These are phyloP conservation scores for Chaenodraco wilsoni DNA, from an alignment of 2,797 vertebrate species.

Conservation along the genomic window DNA sequence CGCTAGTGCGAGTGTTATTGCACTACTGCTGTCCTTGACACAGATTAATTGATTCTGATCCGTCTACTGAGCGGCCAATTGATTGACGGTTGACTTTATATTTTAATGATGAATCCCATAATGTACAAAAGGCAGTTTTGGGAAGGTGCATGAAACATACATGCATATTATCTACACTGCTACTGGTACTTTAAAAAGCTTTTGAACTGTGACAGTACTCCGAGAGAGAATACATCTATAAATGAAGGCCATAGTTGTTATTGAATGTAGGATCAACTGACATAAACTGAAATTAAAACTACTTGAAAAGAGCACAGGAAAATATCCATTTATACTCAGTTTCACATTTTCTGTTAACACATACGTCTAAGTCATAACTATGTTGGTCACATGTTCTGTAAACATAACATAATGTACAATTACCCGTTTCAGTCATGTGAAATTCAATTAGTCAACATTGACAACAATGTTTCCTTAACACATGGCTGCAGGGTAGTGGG, in stretches of 20 bases:
- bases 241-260: constrained; percentile 1
- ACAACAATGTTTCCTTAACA: neutral
- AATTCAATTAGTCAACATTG: neutral
- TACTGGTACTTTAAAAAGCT: neutral
- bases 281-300: neutral
- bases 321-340: neutral
- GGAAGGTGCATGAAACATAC: neutral
- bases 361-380: neutral
- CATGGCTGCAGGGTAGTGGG: neutral
- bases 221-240: constrained; percentile 12
- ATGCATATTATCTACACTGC: constrained; percentile 1
- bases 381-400: neutral
- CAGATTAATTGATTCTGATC: constrained; percentile 32
- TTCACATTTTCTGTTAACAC: neutral
- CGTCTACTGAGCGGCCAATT: constrained; percentile 14
- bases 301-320: neutral
- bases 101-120: neutral
- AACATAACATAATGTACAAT: neutral
- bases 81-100: constrained; percentile 19
- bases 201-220: constrained; percentile 10
- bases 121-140: constrained; percentile 6
- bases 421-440: no score
- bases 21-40: neutral
- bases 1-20: constrained; percentile 3
- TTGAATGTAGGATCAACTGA: neutral